Base-by-base conservation (phyloP, 2,888 invertebrate genomes). In the Oscheius myriophilus region DNA sequence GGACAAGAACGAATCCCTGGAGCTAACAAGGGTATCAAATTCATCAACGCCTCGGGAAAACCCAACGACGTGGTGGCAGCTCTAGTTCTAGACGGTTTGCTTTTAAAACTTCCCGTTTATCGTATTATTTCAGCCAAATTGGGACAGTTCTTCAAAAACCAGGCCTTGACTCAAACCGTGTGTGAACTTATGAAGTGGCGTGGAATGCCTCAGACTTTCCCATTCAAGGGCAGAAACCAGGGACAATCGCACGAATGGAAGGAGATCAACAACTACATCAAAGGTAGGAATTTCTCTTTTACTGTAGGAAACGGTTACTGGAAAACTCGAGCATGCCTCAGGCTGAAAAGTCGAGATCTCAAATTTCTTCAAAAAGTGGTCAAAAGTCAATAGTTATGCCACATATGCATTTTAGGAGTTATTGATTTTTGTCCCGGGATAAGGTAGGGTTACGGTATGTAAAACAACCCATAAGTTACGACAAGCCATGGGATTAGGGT, bases 41-140 rank as follows among this genome's bases (percentile, higher is more conserved):
- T 67, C 51, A 67, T 67, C 33, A 21, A 58, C 14, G 42, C 33
- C 49, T 9, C 42, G 7, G n/a, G 42, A n/a, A n/a, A 58, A 41
- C 52, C 12, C 23, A 51, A 51, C 41, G 59, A 33, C 9, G 42
- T 57, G 58, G 26, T 14, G 9, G 49, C 59, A n/a, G 67, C 67
- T 16, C 42, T 67, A 6, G 58, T 67, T n/a, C 51, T 67, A 6
- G 67, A 67, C 18, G 46, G 67, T 59, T 11, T 33, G 65, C 16
- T 12, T 54, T 41, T 64, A 1, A 39, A 33, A 3, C 16, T 12
- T 33, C 14, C 14, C 21, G 14, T 1, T 26, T 46, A 9, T 49
- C 62, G 21, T 18, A 42, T 18, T 9, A n/a, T 58, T 58, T 59
- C 18, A 58, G 67, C 58, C 12, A 67, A 67, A 67, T 12, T 58